Percentiles rank a stretch among this genome's conserved stretches.
Evolutionary conservation across 2,113 vertebrate species (phyloP).

Genomic region (Pica pica): DNA sequence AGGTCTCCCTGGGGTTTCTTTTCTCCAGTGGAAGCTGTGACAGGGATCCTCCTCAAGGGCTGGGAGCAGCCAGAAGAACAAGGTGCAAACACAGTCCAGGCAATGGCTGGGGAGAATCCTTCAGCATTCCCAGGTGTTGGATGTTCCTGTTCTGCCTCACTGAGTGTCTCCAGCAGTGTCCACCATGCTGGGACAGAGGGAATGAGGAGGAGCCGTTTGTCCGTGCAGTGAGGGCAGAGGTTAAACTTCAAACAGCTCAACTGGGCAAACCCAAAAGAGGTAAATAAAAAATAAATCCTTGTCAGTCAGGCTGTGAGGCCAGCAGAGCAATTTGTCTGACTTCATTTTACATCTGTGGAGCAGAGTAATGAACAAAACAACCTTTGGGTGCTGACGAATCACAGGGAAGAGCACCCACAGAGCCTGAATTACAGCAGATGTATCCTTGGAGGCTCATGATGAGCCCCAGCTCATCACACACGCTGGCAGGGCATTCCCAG

Average conservation of each 20-base stretch:
- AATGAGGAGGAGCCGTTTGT: background rate
- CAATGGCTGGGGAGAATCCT: background rate
- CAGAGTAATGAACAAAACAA: background rate
- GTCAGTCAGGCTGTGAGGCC: background rate
- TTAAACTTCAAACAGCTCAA: background rate
- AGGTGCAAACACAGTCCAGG: background rate
- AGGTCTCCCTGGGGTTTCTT: background rate
- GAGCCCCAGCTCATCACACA: background rate
- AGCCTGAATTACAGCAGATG: background rate
- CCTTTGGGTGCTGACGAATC: background rate
- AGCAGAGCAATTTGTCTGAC: background rate
- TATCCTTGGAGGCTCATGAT: background rate
- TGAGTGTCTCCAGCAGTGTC: background rate
- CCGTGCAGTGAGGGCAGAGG: rapidly evolving
- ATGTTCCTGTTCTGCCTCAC: background rate
- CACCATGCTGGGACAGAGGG: rapidly evolving
- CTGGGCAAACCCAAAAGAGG: background rate
- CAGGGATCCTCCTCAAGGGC: background rate
- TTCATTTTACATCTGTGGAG: background rate
- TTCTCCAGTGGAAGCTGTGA: background rate
- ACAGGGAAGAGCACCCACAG: background rate
- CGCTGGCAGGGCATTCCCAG: background rate
- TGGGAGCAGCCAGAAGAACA: background rate
- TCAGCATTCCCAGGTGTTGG: background rate
- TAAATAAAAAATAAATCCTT: background rate